phyloP scores from a whole-genome alignment of 2,113 vertebrate species.

The Lepidothrix coronata region DNA sequence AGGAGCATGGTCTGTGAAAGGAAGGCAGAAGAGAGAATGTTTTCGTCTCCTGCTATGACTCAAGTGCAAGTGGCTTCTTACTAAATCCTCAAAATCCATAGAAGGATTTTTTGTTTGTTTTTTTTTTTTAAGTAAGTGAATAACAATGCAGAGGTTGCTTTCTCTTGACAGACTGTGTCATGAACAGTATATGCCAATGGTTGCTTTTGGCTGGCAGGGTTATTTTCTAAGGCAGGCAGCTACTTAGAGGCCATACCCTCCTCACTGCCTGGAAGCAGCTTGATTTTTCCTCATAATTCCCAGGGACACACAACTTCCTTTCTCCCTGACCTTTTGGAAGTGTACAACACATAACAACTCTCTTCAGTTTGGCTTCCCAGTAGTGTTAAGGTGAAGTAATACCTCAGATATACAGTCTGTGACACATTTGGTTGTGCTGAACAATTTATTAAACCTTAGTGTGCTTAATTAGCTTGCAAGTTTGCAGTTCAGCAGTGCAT shows the following conservation, averaged over 20 bases:
- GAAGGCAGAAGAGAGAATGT: not conserved
- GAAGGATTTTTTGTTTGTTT: not conserved
- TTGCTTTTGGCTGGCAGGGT: not conserved
- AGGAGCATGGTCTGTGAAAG: not conserved
- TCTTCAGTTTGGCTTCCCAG: not conserved
- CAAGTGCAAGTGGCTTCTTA: not conserved
- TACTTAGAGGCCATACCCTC: not conserved
- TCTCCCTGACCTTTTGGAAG: not conserved
- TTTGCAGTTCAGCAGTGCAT: not conserved
- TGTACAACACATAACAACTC: not conserved
- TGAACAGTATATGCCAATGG: not conserved
- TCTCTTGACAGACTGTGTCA: not conserved
- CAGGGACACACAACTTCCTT: not conserved
- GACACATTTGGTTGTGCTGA: not conserved
- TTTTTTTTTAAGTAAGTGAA: not conserved
- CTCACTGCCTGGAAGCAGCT: not conserved
- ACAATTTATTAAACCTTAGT: not conserved
- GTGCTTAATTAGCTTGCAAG: not conserved
- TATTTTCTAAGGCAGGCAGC: not conserved
- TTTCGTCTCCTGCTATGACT: not conserved
- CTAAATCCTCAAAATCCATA: not conserved
- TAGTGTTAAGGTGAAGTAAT: not conserved
- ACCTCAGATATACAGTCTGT: not conserved
- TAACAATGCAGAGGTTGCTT: not conserved
- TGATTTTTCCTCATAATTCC: not conserved